phyloP scores from a whole-genome alignment of 2,888 invertebrate genomes.

The Spialia ferax region DNA sequence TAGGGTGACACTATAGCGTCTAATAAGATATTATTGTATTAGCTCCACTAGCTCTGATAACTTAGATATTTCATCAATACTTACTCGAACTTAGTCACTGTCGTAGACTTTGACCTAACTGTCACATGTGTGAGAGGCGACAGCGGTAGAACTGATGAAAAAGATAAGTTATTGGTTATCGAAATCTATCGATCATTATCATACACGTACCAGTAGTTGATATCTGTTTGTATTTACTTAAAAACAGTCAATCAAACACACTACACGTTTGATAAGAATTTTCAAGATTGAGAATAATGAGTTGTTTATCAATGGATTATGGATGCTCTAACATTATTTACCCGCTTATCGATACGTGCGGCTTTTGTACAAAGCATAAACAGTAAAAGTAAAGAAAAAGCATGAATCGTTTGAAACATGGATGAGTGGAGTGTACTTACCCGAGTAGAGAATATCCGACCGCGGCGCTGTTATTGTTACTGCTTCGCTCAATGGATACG shows the following conservation, averaged over 20 bases:
- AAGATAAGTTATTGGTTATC: neutral
- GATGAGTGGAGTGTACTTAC: neutral
- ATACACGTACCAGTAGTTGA: neutral
- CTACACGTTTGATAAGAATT: conserved; percentile 15
- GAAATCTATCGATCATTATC: conserved; percentile 15
- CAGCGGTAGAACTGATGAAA: neutral
- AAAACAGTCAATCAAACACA: conserved; percentile 24
- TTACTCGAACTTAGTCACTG: too few relatives aligned
- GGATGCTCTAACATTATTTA: conserved; percentile 28
- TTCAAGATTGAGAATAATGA: conserved; percentile 32
- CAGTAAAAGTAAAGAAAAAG: neutral
- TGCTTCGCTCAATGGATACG: conserved; percentile 5
- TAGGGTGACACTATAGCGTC: too few relatives aligned
- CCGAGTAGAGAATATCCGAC: neutral
- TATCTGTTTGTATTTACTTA: conserved; percentile 6
- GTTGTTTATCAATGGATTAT: conserved; percentile 29
- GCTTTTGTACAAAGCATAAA: conserved; percentile 15
- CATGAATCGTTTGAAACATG: neutral
- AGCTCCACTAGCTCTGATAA: too few relatives aligned
- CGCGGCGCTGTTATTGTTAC: conserved; percentile 14
- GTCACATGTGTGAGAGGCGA: too few relatives aligned
- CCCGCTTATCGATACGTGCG: conserved; percentile 22
- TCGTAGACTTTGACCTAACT: too few relatives aligned
- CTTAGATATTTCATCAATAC: too few relatives aligned
- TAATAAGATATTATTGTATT: too few relatives aligned